phyloP scores from a whole-genome alignment of 2,113 vertebrate genomes.

The Ceyx cyanopectus region DNA sequence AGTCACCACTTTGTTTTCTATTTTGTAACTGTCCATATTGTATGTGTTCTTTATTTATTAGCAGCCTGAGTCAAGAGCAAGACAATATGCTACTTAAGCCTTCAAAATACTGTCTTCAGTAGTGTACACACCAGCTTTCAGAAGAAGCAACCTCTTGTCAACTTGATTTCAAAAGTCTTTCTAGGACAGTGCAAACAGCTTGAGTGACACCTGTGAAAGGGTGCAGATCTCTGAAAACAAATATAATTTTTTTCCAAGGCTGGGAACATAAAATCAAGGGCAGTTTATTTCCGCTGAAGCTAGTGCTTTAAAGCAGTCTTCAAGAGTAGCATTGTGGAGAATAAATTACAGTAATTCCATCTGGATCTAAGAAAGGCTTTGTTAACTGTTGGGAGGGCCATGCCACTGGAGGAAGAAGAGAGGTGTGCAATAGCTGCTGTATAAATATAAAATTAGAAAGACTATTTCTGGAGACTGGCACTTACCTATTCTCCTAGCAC shows the following conservation, averaged over 20 bases:
- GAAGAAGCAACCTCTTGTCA: neutral
- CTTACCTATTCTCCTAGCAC: neutral
- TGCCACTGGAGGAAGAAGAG: neutral
- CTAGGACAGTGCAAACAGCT: neutral
- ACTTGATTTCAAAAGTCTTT: neutral
- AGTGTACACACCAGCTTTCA: neutral
- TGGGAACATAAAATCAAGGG: neutral
- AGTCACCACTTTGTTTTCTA: neutral
- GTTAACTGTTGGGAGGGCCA: neutral
- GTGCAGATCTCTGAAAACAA: neutral
- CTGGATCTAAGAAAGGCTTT: neutral
- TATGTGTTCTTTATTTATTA: neutral
- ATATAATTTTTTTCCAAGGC: neutral
- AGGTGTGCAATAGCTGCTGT: neutral
- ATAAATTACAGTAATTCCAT: slow-evolving; percentile 3
- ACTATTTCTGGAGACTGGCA: neutral
- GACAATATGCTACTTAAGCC: neutral
- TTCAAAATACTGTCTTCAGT: neutral
- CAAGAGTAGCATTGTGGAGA: neutral
- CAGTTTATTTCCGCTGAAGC: neutral
- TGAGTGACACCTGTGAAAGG: neutral
- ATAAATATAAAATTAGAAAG: neutral
- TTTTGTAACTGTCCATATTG: neutral
- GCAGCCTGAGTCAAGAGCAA: neutral
- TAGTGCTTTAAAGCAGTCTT: neutral